Evolutionary conservation across 2,113 vertebrate genomes (phyloP), one percentile per base, ranked within the genome.

Genomic region (Gorilla gorilla): DNA sequence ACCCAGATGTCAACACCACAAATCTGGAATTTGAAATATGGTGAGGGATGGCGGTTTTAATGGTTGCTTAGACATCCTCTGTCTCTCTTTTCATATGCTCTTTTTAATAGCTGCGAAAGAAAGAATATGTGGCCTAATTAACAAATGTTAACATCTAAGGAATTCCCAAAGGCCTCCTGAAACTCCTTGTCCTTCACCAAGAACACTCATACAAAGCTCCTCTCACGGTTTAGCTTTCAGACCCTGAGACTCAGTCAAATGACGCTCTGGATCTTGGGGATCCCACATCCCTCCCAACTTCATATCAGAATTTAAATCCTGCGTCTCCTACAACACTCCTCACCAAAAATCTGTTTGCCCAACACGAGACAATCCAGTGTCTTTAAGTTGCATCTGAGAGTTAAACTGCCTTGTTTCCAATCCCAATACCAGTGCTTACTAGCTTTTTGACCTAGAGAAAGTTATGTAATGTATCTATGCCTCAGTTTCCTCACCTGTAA

Each of bases 1-100:
- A 98, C 52, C 38, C 92, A 7, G 87, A 97, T 23, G 14, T 96
- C 97, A 98, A 98, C 59, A 98, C 96, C 87, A 98, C 97, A 84
- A 96, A 97, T 59, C 94, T 98, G 78, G 89, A 76, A 30, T 66
- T 99, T 78, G 64, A 97, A 64, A 86, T 98, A 87, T 98, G 98
- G 99, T 99, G 98, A 99, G 99, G 68, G 93, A 83, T 48, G 23
- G 14, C 83, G 40, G 6, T 25, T 75, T 83, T 57, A 3, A 2
- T 7, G 9, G 13, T 25, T 50, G 11, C 48, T 84, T 72, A 78
- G 38, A 87, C 82, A n/a, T 40, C n/a, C 32, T 57, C 35, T 18
- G 2, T 55, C 68, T 92, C 11, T 92, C 73, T 75, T 89, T 66
- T 55, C 13, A 0, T 25, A 0, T 10, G 52, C 9, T 73, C 1